Evolutionary conservation across 35 echinoderm and acorn worm species (phyloP), one percentile per base, ranked within the genome.

Genomic region (Lytechinus pictus): DNA sequence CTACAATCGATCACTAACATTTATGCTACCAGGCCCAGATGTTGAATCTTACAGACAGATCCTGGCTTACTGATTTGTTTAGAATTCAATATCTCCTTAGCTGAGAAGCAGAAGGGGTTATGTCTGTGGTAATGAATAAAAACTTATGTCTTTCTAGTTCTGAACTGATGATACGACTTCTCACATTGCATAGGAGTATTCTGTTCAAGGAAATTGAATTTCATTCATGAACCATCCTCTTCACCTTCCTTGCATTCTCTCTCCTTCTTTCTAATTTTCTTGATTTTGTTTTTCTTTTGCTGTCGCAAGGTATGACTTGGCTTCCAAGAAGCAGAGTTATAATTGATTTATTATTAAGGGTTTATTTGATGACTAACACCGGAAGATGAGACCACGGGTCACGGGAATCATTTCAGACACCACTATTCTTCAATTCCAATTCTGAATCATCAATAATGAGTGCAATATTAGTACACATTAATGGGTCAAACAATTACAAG

Each of bases 331-430:
- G 4, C 19, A 24, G 19, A n/a, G 4, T 79, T 24, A 79, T 79
- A 79, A 79, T 79, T 79, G 66, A 79, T 79, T 79, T 58, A 58
- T 79, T 58, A 58, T 79, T n/a, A 79, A 79, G 16, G 66, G 66
- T 24, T 9, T 11, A 58, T 58, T 24, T 24, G 19, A 24, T n/a
- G 66, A 79, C 16, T 79, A 79, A 79, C 14, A 79, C 19, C 66
- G 19, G 66, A 79, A 79, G 66, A 79, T 79, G 66, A 24, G 4
- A 27, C 16, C 16, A 24, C 16, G 14, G 8, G 66, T 3, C 16
- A 24, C 16, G 14, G 8, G 66, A 79, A 79, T 44, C 33, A 44
- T 44, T 44, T 44, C 33, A 44, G 2, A 44, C 33, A 44, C 33
- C 33, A 44, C 33, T 44, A 1, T 44, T 44, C 33, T 44, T 44